Evolutionary conservation across 2,888 invertebrate genomes (phyloP), one percentile per base, ranked within the genome.

Genomic region (Eristalis pertinax): DNA sequence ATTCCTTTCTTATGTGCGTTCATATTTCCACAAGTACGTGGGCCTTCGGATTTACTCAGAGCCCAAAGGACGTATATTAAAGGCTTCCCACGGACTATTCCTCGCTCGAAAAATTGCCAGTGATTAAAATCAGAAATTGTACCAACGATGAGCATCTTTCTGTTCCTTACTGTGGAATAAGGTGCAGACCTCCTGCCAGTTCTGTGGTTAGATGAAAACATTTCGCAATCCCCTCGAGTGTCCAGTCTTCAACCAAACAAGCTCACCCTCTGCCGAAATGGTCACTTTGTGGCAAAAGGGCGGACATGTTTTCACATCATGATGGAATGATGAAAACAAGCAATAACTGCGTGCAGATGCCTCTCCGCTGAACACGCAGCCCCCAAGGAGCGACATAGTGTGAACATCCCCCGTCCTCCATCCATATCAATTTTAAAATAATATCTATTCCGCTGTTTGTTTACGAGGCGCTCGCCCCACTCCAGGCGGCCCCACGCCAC

Each of bases 401-500:
- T 29, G 81, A 82, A 74, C 60, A 81, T 84, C 80, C 77, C 43
- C 69, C 77, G 73, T 73, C 77, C 32, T 10, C 73, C 43, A 82
- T 86, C 73, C 74, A 86, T 86, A 86, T 78, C 82, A 86, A 82
- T 86, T 86, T 86, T 74, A 86, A 86, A 82, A 86, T 78, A 76
- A 82, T 81, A 78, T 83, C 83, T 69, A 78, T 83, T 83, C 19
- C 50, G 19, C 70, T 50, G 70, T 65, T 82, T 86, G 77, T 83
- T 83, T 86, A 83, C 69, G 82, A 70, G 65, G 50, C 5, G 50
- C 19, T 8, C 19, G 8, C 19, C n/a, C 8, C 5, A 50, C 50
- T 8, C 50, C 19, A 50, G 19, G 8, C 50, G 5, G 2, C 50
- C 8, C n/a, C 50, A 19, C 19, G 8, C 1, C 10, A 26, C 43